Percentiles rank a stretch among this genome's conserved stretches.
Evolutionary conservation across 1,140 invertebrate genomes (phyloP).

Genomic region (Tetranychus cinnabarinus): DNA sequence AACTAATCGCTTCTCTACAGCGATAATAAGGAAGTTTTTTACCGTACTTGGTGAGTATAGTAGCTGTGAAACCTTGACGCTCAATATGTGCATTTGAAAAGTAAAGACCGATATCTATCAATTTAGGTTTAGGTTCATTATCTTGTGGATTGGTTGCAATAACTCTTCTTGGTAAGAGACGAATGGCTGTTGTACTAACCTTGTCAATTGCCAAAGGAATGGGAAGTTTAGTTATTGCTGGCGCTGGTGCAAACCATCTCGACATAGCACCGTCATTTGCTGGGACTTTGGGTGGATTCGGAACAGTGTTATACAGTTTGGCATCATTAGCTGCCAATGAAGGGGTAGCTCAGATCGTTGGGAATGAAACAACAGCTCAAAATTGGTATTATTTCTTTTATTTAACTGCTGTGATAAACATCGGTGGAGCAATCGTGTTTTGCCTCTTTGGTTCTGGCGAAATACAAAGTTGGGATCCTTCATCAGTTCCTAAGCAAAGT

Average conservation of each 20-base stretch:
- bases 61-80: too few relatives aligned
- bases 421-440: constrained; percentile 38
- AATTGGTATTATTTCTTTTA: constrained; percentile 66
- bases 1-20: too few relatives aligned
- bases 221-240: too few relatives aligned
- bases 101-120: too few relatives aligned
- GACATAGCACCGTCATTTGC: constrained; percentile 11
- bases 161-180: too few relatives aligned
- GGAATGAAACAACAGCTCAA: constrained; percentile 34
- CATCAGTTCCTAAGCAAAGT: too few relatives aligned
- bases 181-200: neutral
- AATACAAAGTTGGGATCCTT: too few relatives aligned
- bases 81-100: too few relatives aligned
- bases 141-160: too few relatives aligned
- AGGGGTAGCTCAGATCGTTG: constrained; percentile 12
- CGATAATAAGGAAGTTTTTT: too few relatives aligned
- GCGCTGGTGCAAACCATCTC: constrained; percentile 1
- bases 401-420: constrained; percentile 44
- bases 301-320: constrained; percentile 16
- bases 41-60: too few relatives aligned
- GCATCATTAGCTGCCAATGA: constrained; percentile 15
- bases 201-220: neutral
- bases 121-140: neutral
- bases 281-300: constrained; percentile 17
- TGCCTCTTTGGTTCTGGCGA: too few relatives aligned